Evolutionary conservation across 2,888 invertebrate species (phyloP).

Genomic region (Platerodrilus igneus): DNA sequence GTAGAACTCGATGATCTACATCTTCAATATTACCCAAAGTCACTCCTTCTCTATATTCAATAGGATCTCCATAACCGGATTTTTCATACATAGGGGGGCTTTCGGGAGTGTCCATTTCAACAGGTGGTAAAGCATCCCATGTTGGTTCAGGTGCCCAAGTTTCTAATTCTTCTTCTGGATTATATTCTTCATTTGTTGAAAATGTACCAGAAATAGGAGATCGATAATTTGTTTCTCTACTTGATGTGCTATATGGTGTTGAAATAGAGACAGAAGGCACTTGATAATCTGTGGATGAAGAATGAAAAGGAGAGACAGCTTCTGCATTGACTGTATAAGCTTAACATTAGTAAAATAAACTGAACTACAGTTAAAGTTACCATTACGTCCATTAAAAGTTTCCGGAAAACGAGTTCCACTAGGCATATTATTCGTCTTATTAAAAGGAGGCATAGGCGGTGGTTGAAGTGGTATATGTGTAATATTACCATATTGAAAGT

Average conservation of each 20-base stretch:
- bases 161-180: constrained; percentile 49
- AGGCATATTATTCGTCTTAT: constrained; percentile 36
- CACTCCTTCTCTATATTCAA: constrained; percentile 59
- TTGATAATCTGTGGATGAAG: constrained; percentile 1
- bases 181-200: constrained; percentile 40
- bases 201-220: constrained; percentile 25
- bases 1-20: constrained; percentile 59
- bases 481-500: constrained; percentile 24
- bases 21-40: constrained; percentile 41
- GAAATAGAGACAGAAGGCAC: neutral
- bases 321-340: too few species aligned
- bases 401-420: too few species aligned
- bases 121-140: constrained; percentile 42
- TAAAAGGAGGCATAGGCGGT: constrained; percentile 50
- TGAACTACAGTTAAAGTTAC: too few species aligned
- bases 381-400: too few species aligned
- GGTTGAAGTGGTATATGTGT: constrained; percentile 54
- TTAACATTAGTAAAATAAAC: too few species aligned
- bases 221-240: constrained; percentile 8
- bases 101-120: constrained; percentile 56
- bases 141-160: constrained; percentile 45
- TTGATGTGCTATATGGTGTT: constrained; percentile 10
- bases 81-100: constrained; percentile 64
- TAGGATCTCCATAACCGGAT: constrained; percentile 53
- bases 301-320: too few species aligned